Evolutionary conservation across 2,797 vertebrate genomes (phyloP), one percentile per base, ranked within the genome.

Genomic region (Triplophysa yarkandensis): DNA sequence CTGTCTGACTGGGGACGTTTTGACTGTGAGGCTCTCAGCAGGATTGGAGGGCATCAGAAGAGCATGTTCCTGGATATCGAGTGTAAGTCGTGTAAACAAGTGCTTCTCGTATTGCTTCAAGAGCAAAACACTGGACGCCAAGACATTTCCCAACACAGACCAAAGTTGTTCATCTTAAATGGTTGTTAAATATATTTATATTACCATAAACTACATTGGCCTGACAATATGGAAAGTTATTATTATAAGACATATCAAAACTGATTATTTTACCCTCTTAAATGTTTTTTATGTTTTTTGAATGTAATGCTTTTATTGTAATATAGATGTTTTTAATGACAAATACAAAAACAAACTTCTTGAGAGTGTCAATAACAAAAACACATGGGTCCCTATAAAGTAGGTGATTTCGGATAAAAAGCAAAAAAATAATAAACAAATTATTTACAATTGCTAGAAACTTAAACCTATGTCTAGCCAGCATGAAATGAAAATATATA

Each of bases 41-140:
- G 95, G 85, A 99, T 99, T 78, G 97, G 97, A 83, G 95, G 95
- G 27, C 96, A 98, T 82, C 95, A 98, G 89, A 98, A 98, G 89
- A 98, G 96, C 94, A 97, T 98, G 95, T 96, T 93, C 82, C 94
- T 99, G 85, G 96, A 98, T 87, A 95, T 99, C 72, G 96, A 99
- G 90, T 98, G 97, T 99, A 89, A 95, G 41, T 43, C 13, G 14
- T 19, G 1, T 41, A 32, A 60, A 55, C 21, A 28, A 57, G 16
- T 16, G 14, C 25, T 57, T 55, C 50, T 54, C 13, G 23, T 54
- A 27, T 55, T 28, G 25, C 50, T 27, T 25, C 4, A 54, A 11
- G 25, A 55, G 23, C 10, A 13, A 55, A 11, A 25, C 50, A 52
- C 21, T 25, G 48, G 10, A 25, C 48, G 25, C 4, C 50, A 14